Conservation (phyloP, 2,888 invertebrate genomes). For the Diarsia brunnea region DNA sequence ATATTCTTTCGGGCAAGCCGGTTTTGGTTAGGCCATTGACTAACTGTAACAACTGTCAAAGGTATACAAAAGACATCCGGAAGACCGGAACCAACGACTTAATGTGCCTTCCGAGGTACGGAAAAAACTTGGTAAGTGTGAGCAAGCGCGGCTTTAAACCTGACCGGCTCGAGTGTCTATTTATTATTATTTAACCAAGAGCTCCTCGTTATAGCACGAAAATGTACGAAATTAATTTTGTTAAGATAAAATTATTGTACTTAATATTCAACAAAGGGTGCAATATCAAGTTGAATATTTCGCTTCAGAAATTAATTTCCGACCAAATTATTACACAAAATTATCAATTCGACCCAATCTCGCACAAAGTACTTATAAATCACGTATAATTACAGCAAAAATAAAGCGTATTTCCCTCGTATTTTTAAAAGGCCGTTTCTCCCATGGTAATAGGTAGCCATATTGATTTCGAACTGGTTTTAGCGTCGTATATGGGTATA, state of each 20-base stretch:
- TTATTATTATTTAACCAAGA: background rate
- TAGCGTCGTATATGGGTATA: constrained; percentile 48
- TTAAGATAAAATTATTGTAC: background rate
- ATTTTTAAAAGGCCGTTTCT: constrained; percentile 37
- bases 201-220: background rate
- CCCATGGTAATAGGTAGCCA: constrained; percentile 28
- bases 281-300: background rate
- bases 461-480: constrained; percentile 60
- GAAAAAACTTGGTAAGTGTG: background rate
- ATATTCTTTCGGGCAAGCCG: no score
- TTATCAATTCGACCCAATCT: constrained; percentile 25
- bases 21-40: no score
- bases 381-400: constrained; percentile 12
- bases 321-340: background rate
- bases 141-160: background rate
- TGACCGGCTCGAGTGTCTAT: no score
- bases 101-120: background rate
- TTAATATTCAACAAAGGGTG: background rate
- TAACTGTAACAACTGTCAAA: background rate
- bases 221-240: background rate
- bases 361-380: constrained; percentile 13
- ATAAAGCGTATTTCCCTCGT: constrained; percentile 11
- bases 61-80: background rate
- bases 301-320: constrained; percentile 1
- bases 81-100: background rate